Conservation (phyloP, 2,797 vertebrate genomes). For the Sciurus vulgaris region DNA sequence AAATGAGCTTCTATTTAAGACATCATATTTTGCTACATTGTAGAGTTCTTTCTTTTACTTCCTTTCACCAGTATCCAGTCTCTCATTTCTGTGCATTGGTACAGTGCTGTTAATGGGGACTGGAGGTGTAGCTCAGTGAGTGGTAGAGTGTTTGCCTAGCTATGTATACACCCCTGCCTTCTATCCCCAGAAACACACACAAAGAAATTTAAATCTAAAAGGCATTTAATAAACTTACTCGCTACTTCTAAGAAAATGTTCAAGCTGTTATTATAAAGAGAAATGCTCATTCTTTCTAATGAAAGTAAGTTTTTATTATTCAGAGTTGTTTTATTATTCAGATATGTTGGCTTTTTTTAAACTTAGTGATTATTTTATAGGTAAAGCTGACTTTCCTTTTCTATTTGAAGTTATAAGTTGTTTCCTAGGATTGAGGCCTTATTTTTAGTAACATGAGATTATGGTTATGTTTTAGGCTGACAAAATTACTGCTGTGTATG, state of each 20-base stretch:
- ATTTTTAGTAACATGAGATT: background rate
- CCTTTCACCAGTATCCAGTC: background rate
- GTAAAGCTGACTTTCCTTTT: background rate
- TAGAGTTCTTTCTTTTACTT: background rate
- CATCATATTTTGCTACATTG: accelerated
- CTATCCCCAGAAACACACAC: background rate
- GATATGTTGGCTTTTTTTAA: background rate
- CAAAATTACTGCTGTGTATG: background rate
- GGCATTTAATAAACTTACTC: background rate
- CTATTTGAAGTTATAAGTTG: background rate
- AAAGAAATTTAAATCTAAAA: constrained; percentile 27
- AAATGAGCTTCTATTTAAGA: background rate
- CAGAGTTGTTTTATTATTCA: background rate
- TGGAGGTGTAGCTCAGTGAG: background rate
- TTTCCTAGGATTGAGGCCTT: background rate
- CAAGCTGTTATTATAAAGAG: background rate
- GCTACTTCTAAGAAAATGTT: background rate
- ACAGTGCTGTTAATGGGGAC: background rate
- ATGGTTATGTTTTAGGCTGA: background rate
- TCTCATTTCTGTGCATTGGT: background rate
- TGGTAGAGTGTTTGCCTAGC: background rate
- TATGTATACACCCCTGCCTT: background rate
- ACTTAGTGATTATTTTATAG: background rate
- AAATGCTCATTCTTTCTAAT: background rate
- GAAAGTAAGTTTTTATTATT: background rate